phyloP scores from a whole-genome alignment of 1,140 invertebrate species.

The Centruroides sculpturatus region DNA sequence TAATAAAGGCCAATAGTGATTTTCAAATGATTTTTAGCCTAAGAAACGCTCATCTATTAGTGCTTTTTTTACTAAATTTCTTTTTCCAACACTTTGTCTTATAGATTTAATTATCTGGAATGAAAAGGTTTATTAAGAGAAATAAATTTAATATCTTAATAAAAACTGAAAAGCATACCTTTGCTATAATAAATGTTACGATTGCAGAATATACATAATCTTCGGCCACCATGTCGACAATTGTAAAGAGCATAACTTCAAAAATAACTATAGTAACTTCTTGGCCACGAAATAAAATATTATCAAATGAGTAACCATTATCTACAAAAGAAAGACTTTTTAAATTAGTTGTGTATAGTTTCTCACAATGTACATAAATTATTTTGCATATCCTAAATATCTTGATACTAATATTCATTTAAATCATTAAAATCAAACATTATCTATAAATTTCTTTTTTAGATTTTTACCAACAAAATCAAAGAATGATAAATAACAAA shows the following conservation, averaged over 20 bases:
- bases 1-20: no score
- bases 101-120: conserved; percentile 35
- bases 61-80: conserved; percentile 51
- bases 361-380: no score
- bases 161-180: conserved; percentile 24
- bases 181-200: conserved; percentile 39
- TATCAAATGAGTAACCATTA: conserved; percentile 50
- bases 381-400: no score
- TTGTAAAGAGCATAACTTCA: conserved; percentile 52
- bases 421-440: no score
- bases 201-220: conserved; percentile 47
- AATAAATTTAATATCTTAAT: neutral
- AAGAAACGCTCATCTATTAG: conserved; percentile 53
- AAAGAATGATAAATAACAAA: no score
- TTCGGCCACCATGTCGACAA: conserved; percentile 43
- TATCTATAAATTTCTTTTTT: no score
- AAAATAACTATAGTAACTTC: conserved; percentile 55
- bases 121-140: neutral
- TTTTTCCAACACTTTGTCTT: conserved; percentile 37
- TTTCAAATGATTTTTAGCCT: conserved; percentile 25
- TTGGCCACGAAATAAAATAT: conserved; percentile 54
- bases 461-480: no score
- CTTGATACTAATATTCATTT: no score
- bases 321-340: conserved; percentile 36
- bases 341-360: neutral